These are phyloP conservation scores for Micoletzkya japonica DNA, from an alignment of 2,888 invertebrate genomes.

Conservation along the genomic window DNA sequence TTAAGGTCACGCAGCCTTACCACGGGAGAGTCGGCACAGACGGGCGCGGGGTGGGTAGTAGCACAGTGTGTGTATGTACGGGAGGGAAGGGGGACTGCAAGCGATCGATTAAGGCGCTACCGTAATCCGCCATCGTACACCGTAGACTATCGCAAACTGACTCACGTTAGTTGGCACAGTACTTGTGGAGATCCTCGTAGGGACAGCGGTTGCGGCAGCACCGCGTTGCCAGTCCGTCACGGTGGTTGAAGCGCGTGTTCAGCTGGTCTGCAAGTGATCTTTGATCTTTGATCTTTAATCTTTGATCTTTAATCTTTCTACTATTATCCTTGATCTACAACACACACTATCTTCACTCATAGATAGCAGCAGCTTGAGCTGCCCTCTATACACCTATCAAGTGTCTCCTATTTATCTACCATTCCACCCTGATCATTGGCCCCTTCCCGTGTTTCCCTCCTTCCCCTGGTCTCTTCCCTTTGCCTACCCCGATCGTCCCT, in stretches of 20 bases:
- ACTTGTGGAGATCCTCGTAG: conserved; percentile 21
- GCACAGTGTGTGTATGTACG: too few relatives aligned
- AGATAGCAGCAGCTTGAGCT: neutral
- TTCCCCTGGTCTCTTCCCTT: neutral
- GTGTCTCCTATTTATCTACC: too few relatives aligned
- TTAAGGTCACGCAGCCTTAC: too few relatives aligned
- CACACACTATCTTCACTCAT: neutral
- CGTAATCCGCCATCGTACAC: neutral
- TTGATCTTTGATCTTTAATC: too few relatives aligned
- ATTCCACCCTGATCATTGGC: too few relatives aligned
- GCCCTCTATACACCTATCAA: too few relatives aligned
- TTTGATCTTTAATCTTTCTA: too few relatives aligned
- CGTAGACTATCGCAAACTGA: too few relatives aligned
- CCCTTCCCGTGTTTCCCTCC: neutral
- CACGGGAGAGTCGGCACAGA: too few relatives aligned
- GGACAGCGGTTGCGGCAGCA: conserved; percentile 23
- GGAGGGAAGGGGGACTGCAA: too few relatives aligned
- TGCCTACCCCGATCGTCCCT: neutral
- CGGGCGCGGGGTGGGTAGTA: too few relatives aligned
- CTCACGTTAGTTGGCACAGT: conserved; percentile 14
- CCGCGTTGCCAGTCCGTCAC: conserved; percentile 8
- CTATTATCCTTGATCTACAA: neutral
- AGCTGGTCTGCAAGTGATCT: conserved; percentile 14
- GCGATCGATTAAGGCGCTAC: neutral
- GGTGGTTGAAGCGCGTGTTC: conserved; percentile 8